Evolutionary conservation across 1,140 invertebrate species (phyloP).

Genomic region (Teleopsis dalmanni): DNA sequence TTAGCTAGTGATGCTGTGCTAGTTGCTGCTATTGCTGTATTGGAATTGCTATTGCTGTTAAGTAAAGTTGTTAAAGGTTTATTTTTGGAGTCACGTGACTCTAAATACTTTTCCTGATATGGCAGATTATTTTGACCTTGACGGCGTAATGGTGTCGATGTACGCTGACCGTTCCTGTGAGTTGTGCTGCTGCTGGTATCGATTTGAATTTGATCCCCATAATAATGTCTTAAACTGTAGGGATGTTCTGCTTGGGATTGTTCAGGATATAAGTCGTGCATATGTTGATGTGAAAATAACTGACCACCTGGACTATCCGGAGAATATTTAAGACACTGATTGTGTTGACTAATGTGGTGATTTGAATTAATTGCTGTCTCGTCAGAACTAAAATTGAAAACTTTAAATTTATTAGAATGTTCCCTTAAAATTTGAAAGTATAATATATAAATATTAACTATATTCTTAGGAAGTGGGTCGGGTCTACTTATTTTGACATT

Average conservation of each 20-base stretch:
- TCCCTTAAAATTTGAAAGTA: not conserved
- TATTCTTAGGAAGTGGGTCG: too few relatives aligned
- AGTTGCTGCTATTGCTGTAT: slow-evolving; percentile 8
- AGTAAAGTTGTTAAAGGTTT: slow-evolving; percentile 32
- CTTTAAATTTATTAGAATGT: slow-evolving; percentile 35
- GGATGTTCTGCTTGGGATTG: slow-evolving; percentile 31
- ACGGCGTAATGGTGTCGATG: slow-evolving; percentile 28
- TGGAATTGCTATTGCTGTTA: slow-evolving; percentile 12
- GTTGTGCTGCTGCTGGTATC: slow-evolving; percentile 5
- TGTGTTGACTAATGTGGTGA: slow-evolving; percentile 19
- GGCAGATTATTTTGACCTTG: too few relatives aligned
- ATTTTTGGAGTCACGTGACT: slow-evolving; percentile 44
- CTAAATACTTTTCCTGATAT: slow-evolving; percentile 45
- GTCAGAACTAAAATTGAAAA: slow-evolving; percentile 43
- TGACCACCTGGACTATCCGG: slow-evolving; percentile 13
- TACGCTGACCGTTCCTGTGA: slow-evolving; percentile 8
- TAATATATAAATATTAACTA: not conserved
- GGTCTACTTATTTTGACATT: too few relatives aligned
- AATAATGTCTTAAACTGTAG: slow-evolving; percentile 41
- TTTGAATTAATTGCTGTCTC: slow-evolving; percentile 42
- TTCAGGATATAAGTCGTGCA: slow-evolving; percentile 37
- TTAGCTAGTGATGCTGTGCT: too few relatives aligned
- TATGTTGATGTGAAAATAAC: slow-evolving; percentile 20
- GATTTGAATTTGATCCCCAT: slow-evolving; percentile 32
- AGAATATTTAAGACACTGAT: not conserved